Evolutionary conservation across 2,888 invertebrate genomes (phyloP).

Genomic region (Corbicula japonica): DNA sequence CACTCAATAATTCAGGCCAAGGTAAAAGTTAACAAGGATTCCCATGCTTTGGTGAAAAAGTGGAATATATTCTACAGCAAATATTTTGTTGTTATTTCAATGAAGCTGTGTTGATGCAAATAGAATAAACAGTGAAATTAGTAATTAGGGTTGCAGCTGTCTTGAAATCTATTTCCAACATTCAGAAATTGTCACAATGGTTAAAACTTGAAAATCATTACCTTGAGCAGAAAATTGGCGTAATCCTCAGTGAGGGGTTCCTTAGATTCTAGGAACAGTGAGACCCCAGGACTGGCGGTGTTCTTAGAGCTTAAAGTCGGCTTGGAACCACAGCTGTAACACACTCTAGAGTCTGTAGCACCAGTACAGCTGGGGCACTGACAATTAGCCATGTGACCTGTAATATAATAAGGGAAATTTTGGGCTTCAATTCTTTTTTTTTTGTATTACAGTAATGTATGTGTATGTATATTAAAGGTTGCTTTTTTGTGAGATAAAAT

Average conservation of each 20-base stretch:
- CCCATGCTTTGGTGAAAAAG: too few species aligned
- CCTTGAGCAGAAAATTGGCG: slow-evolving; percentile 48
- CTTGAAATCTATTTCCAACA: too few species aligned
- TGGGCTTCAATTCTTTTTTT: neutral
- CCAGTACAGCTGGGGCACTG: slow-evolving; percentile 27
- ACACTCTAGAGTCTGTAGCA: slow-evolving; percentile 22
- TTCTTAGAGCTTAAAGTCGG: slow-evolving; percentile 32
- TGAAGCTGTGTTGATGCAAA: too few species aligned
- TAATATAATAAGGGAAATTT: neutral
- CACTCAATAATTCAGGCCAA: too few species aligned
- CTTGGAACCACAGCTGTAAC: slow-evolving; percentile 45
- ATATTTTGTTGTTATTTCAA: too few species aligned
- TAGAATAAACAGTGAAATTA: too few species aligned
- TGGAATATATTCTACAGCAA: too few species aligned
- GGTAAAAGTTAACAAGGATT: too few species aligned
- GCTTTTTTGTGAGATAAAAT: too few species aligned
- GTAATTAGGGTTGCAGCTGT: too few species aligned
- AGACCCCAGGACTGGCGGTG: slow-evolving; percentile 30
- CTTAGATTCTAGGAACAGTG: slow-evolving; percentile 24
- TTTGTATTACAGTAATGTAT: neutral
- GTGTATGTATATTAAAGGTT: neutral
- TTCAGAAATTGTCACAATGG: too few species aligned
- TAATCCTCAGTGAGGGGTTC: slow-evolving; percentile 49
- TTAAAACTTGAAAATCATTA: too few species aligned
- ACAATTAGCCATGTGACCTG: slow-evolving; percentile 36